Percentiles rank a stretch among this genome's conserved stretches.
These are phyloP conservation scores for Nannoperca obscura DNA, from an alignment of 2,797 vertebrate species.

Conservation along the genomic window DNA sequence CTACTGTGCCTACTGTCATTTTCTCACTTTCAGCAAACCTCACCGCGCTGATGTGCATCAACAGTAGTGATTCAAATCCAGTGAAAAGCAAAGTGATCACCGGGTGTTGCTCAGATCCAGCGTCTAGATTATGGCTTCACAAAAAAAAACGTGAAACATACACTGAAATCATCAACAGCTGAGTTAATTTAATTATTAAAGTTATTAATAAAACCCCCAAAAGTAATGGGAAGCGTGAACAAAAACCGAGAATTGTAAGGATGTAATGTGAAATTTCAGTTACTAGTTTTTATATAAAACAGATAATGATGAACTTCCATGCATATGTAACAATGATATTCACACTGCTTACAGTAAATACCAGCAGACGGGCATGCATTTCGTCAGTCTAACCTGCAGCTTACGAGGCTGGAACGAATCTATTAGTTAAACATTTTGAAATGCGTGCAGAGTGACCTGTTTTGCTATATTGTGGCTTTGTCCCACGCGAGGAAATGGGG, in stretches of 20 bases:
- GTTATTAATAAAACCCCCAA: neutral
- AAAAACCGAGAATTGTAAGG: neutral
- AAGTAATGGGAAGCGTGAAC: neutral
- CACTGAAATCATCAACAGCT: neutral
- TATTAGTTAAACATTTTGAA: neutral
- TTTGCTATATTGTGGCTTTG: neutral
- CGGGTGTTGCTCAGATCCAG: neutral
- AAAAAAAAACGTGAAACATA: neutral
- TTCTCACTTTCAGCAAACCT: conserved; percentile 1
- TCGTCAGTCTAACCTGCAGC: neutral
- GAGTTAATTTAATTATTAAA: neutral
- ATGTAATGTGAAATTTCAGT: neutral
- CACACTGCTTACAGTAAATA: conserved; percentile 12
- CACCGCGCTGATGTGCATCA: neutral
- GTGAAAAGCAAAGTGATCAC: neutral
- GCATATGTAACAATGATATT: neutral
- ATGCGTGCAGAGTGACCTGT: neutral
- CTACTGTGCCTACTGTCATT: neutral
- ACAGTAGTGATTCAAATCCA: conserved; percentile 2
- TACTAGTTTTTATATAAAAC: neutral
- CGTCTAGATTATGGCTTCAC: neutral
- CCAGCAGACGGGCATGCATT: neutral
- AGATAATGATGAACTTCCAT: neutral
- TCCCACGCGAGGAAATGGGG: neutral
- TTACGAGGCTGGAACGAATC: neutral